Base-by-base conservation (phyloP, 2,797 vertebrate genomes). In the Carcharodon carcharias region DNA sequence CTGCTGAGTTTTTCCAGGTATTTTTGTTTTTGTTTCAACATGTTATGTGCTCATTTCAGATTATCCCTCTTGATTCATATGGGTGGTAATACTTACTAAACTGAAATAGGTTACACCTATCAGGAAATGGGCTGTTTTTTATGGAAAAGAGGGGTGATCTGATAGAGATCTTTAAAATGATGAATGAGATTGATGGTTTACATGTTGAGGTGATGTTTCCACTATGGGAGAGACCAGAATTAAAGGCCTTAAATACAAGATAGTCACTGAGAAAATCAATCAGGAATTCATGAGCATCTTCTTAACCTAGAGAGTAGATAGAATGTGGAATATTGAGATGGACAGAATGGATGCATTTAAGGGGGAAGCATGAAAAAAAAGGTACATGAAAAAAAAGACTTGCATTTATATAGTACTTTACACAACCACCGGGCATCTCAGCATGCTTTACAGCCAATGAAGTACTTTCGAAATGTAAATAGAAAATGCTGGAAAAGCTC, bases 281-380 rank as follows among this genome's bases (percentile, higher is more conserved):
- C 31, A 77, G 31, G 71, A 14, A 77, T 77, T 77, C 12, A n/a
- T 77, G 71, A 77, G 71, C 12, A 35, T n/a, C 31, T 35, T 77
- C 71, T 77, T 14, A 77, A 35, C 31, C 71, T 3, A 77, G 71
- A 14, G 31, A 77, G 2, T n/a, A 6, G 31, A 35, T 77, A 77
- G 71, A 77, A 77, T 35, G 71, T 77, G 71, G 31, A 35, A 77
- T 77, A 12, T 67, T 21, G 23, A 67, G 71, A 3, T 31, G 2
- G 35, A 31, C 23, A 45, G 14, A 12, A 82, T 45, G 35, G 14
- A 82, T 82, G 16, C 40, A 40, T 18, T 82, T 82, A 40, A 82
- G 28, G 77, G 40, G 77, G 40, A 0, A 97, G 97, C 97, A 97
- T n/a, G n/a, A n/a, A n/a, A n/a, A 97, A 96, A 9, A 69, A 0